A percentile compares a stretch with the other conserved stretches of the same genome.
Conservation (phyloP, 2,113 vertebrate genomes). For the Cyprinodon tularosa region DNA sequence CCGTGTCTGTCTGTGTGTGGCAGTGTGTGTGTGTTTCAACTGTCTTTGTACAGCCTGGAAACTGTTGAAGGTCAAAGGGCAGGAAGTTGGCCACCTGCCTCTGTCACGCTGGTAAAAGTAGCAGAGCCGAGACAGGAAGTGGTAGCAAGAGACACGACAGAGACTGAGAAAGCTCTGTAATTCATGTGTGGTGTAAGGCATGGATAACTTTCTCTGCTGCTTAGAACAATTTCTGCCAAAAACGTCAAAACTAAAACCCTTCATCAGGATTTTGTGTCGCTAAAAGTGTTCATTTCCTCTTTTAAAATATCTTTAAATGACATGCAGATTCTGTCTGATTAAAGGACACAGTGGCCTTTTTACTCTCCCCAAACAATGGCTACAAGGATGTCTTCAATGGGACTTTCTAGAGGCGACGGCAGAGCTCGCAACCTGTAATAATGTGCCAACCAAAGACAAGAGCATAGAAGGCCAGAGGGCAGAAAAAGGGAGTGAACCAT, state of each 20-base stretch:
- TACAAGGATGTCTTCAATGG: constrained; percentile 52
- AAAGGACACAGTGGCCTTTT: constrained; percentile 30
- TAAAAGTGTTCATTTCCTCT: constrained; percentile 32
- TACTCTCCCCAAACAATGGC: constrained; percentile 27
- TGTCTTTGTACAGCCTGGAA: constrained; percentile 66
- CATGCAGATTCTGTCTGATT: constrained; percentile 41
- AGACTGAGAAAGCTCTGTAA: constrained; percentile 15
- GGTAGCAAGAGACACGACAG: constrained; percentile 31
- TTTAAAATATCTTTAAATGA: constrained; percentile 35
- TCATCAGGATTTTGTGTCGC: not conserved
- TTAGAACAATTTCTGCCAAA: constrained; percentile 20
- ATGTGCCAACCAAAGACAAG: constrained; percentile 69
- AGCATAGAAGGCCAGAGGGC: constrained; percentile 79
- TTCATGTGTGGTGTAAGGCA: constrained; percentile 5
- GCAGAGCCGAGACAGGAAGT: constrained; percentile 57
- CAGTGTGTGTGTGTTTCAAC: constrained; percentile 44
- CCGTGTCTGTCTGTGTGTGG: constrained; percentile 42
- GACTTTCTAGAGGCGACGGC: constrained; percentile 70
- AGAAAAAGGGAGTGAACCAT: constrained; percentile 74
- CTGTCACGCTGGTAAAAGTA: constrained; percentile 69
- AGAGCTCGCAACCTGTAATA: constrained; percentile 65
- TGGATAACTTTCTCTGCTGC: constrained; percentile 10
- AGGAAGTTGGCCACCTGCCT: constrained; percentile 78
- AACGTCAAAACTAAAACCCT: not conserved
- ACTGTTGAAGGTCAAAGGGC: constrained; percentile 78